A percentile compares a stretch with the other conserved stretches of the same genome.
These are phyloP conservation scores for Pangasius krempfi DNA, from an alignment of 2,797 vertebrate genomes.

Conservation along the genomic window DNA sequence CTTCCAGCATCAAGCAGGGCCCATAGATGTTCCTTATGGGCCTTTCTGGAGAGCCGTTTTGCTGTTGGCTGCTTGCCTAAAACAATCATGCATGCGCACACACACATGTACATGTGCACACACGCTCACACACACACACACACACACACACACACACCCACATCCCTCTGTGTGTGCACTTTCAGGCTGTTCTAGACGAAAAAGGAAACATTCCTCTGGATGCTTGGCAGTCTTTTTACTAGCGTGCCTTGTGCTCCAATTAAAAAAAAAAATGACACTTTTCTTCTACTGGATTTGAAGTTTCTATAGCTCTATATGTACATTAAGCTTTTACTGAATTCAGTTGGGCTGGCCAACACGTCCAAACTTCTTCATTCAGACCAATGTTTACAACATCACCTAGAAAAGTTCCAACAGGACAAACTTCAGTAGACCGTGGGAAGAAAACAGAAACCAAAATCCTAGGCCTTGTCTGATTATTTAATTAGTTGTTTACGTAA, in stretches of 20 bases:
- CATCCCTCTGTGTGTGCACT: constrained; percentile 23
- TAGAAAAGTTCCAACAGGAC: too few relatives aligned
- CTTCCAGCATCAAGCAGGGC: constrained; percentile 71
- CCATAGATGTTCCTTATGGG: constrained; percentile 72
- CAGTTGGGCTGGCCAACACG: not conserved
- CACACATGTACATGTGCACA: not conserved
- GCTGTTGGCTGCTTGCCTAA: constrained; percentile 67
- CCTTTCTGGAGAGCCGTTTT: constrained; percentile 68
- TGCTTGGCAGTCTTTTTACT: constrained; percentile 25
- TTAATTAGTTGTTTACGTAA: not conserved
- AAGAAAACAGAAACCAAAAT: not conserved
- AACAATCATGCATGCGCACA: constrained; percentile 53
- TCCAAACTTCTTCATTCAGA: constrained; percentile 21
- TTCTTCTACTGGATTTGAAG: constrained; percentile 12
- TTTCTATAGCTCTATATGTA: not conserved
- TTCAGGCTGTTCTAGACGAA: constrained; percentile 36
- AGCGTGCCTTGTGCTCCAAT: constrained; percentile 19
- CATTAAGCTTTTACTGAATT: not conserved
- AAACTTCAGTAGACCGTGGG: too few relatives aligned
- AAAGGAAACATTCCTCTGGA: constrained; percentile 24
- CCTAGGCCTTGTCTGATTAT: not conserved
- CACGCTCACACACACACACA: not conserved
- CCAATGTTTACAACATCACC: too few relatives aligned
- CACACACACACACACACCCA: constrained; percentile 5
- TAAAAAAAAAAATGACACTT: constrained; percentile 19